A percentile compares a stretch with the other conserved stretches of the same genome.
phyloP scores from a whole-genome alignment of 2,113 vertebrate species.

The Labeo catla region DNA sequence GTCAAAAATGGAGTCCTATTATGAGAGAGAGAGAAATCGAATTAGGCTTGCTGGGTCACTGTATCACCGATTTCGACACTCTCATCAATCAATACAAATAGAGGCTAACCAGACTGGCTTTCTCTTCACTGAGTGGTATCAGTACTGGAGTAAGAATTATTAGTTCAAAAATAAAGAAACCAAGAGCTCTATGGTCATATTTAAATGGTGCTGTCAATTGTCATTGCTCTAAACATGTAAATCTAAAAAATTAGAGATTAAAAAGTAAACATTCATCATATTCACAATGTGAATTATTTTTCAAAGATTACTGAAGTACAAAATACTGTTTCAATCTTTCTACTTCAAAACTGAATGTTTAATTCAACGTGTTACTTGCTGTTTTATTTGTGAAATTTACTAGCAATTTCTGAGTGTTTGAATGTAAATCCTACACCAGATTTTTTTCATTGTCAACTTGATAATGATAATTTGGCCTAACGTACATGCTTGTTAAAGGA shows the following conservation, averaged over 20 bases:
- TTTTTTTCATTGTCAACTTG: neutral
- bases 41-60: constrained; percentile 9
- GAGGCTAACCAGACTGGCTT: neutral
- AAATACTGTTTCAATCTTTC: neutral
- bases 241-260: neutral
- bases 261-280: neutral
- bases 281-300: neutral
- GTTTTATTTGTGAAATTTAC: neutral
- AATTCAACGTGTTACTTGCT: neutral
- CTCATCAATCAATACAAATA: constrained; percentile 28
- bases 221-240: neutral
- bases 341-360: neutral
- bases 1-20: neutral
- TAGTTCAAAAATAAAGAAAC: neutral
- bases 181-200: neutral
- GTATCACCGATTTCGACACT: constrained; percentile 14
- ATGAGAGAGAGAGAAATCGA: constrained; percentile 12
- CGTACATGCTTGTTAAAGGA: neutral
- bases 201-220: neutral
- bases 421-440: neutral
- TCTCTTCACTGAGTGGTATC: constrained; percentile 43
- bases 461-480: neutral
- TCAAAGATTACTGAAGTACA: neutral
- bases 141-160: neutral
- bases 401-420: neutral